Percentiles rank a stretch among this genome's conserved stretches.
phyloP scores from a whole-genome alignment of 2,888 invertebrate species.

The Caenorhabditis sp. region DNA sequence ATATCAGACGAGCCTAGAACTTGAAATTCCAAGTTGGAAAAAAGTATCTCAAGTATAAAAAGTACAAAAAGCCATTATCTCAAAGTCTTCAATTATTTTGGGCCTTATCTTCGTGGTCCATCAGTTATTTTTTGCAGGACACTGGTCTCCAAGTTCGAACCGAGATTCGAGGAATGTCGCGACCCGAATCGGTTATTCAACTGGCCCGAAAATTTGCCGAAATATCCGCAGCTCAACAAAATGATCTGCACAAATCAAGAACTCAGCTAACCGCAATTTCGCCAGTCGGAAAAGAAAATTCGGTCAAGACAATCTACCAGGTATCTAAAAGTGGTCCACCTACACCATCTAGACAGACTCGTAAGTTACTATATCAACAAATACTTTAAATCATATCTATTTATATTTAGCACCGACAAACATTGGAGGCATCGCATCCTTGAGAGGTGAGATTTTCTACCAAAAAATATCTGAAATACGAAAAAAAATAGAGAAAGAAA shows the following conservation, averaged over 20 bases:
- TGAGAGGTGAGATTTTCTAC: conserved; percentile 17
- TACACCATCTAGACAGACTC: conserved; percentile 25
- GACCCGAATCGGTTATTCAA: conserved; percentile 52
- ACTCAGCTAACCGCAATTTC: conserved; percentile 15
- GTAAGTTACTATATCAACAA: conserved; percentile 10
- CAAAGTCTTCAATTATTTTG: too few relatives aligned
- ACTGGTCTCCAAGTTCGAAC: conserved; percentile 40
- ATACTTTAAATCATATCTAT: neutral
- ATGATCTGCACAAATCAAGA: conserved; percentile 47
- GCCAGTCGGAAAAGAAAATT: conserved; percentile 36
- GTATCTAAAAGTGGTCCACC: conserved; percentile 33
- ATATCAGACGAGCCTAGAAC: too few relatives aligned
- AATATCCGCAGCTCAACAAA: conserved; percentile 45
- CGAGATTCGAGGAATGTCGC: conserved; percentile 44
- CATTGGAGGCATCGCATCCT: conserved; percentile 36
- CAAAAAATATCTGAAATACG: neutral
- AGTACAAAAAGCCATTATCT: too few relatives aligned
- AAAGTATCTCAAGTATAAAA: too few relatives aligned
- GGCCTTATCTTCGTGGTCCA: too few relatives aligned
- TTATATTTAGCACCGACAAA: neutral
- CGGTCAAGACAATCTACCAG: neutral
- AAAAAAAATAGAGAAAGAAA: neutral
- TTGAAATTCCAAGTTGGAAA: too few relatives aligned
- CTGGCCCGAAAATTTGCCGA: conserved; percentile 51
- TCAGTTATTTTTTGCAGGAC: conserved; percentile 44